Percentiles rank a stretch among this genome's conserved stretches.
phyloP scores from a whole-genome alignment of 2,113 vertebrate genomes.

The Rhombomys opimus region DNA sequence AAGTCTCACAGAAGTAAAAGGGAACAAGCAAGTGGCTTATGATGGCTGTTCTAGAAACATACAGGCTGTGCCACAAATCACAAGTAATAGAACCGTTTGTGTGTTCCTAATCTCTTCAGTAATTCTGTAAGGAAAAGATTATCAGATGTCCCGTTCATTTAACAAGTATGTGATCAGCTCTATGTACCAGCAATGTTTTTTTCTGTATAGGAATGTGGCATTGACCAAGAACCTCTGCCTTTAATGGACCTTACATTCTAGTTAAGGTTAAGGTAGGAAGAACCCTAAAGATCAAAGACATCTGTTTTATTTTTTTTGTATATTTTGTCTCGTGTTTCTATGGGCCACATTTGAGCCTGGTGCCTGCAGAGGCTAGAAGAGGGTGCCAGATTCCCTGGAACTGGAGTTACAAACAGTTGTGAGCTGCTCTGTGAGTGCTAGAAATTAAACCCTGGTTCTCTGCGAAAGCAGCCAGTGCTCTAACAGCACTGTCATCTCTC shows the following conservation, averaged over 20 bases:
- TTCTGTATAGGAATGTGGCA: not conserved
- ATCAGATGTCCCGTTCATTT: not conserved
- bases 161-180: slow-evolving; percentile 10
- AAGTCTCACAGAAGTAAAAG: not conserved
- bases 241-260: not conserved
- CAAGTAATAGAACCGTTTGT: not conserved
- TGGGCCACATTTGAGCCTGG: not conserved
- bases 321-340: not conserved
- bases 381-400: too few species aligned
- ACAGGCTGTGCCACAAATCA: not conserved
- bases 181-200: not conserved
- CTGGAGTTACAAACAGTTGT: not conserved
- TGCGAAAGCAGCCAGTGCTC: not conserved
- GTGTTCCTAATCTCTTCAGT: not conserved
- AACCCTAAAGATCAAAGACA: slow-evolving; percentile 36
- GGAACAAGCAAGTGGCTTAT: not conserved
- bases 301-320: not conserved
- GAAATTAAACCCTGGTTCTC: not conserved
- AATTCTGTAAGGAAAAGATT: slow-evolving; percentile 34
- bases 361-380: not conserved
- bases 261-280: not conserved
- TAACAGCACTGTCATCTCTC: not conserved
- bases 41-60: not conserved
- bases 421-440: not conserved
- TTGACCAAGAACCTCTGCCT: slow-evolving; percentile 18